phyloP scores from a whole-genome alignment of 2,888 invertebrate species.

The Cheilosia variabilis region DNA sequence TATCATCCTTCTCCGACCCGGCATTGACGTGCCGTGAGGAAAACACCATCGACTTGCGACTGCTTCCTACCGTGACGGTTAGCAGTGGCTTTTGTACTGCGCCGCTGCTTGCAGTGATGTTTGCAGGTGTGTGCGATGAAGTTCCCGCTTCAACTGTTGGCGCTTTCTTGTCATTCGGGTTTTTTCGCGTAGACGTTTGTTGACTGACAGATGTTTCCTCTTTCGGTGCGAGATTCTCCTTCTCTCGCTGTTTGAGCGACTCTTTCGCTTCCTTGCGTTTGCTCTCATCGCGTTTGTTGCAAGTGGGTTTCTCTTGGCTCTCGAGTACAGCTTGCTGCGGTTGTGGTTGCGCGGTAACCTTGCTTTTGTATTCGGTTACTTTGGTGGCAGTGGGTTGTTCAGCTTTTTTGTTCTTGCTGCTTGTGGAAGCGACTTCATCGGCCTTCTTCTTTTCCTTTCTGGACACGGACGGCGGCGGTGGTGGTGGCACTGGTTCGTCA shows the following conservation, averaged over 20 bases:
- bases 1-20: constrained; percentile 87
- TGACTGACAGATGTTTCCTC: constrained; percentile 71
- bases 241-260: constrained; percentile 81
- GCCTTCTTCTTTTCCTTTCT: constrained; percentile 76
- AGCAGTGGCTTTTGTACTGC: constrained; percentile 68
- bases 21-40: constrained; percentile 88
- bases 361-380: constrained; percentile 53
- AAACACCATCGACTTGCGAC: constrained; percentile 88
- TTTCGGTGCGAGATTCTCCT: constrained; percentile 82
- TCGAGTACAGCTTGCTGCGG: constrained; percentile 61
- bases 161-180: constrained; percentile 55
- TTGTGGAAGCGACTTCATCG: constrained; percentile 61
- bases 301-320: constrained; percentile 53
- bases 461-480: constrained; percentile 3
- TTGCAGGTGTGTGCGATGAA: constrained; percentile 53
- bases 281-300: constrained; percentile 44
- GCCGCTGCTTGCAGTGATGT: constrained; percentile 56
- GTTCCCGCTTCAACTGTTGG: constrained; percentile 60
- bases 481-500: constrained; percentile 51
- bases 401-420: constrained; percentile 72
- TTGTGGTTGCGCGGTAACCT: constrained; percentile 39
- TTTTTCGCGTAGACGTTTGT: constrained; percentile 70
- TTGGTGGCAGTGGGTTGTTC: constrained; percentile 62
- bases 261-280: constrained; percentile 77
- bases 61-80: constrained; percentile 75